phyloP scores from a whole-genome alignment of 2,113 vertebrate species.

The Cygnus buccinator region DNA sequence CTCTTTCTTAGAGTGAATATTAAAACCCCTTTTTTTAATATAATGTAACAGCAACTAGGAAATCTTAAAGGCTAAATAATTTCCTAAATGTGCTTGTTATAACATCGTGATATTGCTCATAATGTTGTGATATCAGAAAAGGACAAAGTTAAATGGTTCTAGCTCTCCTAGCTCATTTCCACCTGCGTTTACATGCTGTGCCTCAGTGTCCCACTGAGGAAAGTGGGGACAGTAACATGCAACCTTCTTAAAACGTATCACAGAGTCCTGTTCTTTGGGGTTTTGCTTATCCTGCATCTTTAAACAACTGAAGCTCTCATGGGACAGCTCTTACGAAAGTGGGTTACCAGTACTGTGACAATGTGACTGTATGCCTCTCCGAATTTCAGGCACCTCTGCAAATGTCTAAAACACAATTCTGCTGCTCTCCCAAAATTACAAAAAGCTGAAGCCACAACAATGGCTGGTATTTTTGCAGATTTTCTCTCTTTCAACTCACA shows the following conservation, averaged over 20 bases:
- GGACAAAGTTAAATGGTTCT: not conserved
- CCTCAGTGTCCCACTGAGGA: not conserved
- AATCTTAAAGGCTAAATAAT: not conserved
- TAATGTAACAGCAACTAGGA: not conserved
- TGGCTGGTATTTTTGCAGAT: not conserved
- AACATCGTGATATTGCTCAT: not conserved
- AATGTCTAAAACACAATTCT: not conserved
- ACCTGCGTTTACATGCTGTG: not conserved
- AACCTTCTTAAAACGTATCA: not conserved
- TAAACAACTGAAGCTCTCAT: not conserved
- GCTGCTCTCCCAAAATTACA: not conserved
- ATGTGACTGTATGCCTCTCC: not conserved
- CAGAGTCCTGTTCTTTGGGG: not conserved
- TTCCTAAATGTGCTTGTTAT: not conserved
- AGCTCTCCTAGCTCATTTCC: not conserved
- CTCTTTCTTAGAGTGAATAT: not conserved
- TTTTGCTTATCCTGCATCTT: slow-evolving; percentile 12
- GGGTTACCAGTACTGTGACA: not conserved
- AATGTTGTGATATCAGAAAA: not conserved
- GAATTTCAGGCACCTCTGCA: not conserved
- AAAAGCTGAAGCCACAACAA: not conserved
- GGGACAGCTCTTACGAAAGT: not conserved
- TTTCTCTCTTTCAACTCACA: not conserved
- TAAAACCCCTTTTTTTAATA: not conserved
- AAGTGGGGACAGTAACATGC: not conserved